phyloP scores from a whole-genome alignment of 2,113 vertebrate species.

The Lophius piscatorius region DNA sequence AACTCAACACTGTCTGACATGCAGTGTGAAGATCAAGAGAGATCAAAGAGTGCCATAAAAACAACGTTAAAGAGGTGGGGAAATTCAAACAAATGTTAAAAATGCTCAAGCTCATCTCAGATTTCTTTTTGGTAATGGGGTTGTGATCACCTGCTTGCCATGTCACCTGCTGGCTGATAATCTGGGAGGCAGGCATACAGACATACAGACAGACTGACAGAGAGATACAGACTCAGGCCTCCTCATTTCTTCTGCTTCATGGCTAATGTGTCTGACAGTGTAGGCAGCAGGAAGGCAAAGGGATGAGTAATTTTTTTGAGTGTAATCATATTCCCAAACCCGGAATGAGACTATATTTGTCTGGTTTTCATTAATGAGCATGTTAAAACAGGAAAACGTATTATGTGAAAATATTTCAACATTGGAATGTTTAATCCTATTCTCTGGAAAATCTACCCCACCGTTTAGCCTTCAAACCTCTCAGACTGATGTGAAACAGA shows the following conservation, averaged over 20 bases:
- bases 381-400: conserved; percentile 75
- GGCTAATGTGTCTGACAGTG: conserved; percentile 75
- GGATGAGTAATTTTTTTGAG: conserved; percentile 72
- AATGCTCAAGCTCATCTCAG: conserved; percentile 34
- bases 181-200: conserved; percentile 60
- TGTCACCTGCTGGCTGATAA: conserved; percentile 72
- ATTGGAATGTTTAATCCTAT: conserved; percentile 69
- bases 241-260: conserved; percentile 69
- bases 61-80: background rate
- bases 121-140: conserved; percentile 59
- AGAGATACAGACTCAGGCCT: conserved; percentile 64
- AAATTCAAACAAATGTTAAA: conserved; percentile 22
- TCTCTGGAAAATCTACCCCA: conserved; percentile 46
- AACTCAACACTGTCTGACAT: no score
- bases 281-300: conserved; percentile 67
- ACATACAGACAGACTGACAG: conserved; percentile 59
- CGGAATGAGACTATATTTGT: conserved; percentile 56
- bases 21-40: background rate
- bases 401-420: conserved; percentile 59
- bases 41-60: background rate
- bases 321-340: conserved; percentile 72
- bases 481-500: conserved; percentile 60
- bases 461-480: conserved; percentile 66
- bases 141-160: conserved; percentile 68
- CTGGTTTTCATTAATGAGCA: conserved; percentile 67